These are phyloP conservation scores for Ceratosolen solmsi DNA, from an alignment of 1,140 invertebrate species.

Conservation along the genomic window DNA sequence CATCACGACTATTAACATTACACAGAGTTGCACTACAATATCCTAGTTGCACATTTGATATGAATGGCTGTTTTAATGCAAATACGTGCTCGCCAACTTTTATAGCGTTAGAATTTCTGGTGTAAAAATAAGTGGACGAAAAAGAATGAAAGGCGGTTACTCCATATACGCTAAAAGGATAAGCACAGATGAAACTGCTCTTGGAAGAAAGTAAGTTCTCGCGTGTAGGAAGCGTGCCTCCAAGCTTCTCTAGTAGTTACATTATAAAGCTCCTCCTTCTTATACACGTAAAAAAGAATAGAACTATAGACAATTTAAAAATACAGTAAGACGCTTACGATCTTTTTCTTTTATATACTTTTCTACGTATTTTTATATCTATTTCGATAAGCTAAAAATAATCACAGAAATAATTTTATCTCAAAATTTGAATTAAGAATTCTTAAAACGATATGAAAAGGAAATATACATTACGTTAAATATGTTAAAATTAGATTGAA, in stretches of 20 bases:
- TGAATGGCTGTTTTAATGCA: background rate
- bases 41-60: background rate
- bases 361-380: background rate
- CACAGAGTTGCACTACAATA: background rate
- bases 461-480: background rate
- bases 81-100: background rate
- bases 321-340: background rate
- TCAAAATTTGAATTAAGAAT: background rate
- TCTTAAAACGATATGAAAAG: background rate
- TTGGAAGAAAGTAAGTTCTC: conserved; percentile 38
- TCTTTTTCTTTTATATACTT: background rate
- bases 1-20: conserved; percentile 15
- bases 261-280: background rate
- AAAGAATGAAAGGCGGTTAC: background rate
- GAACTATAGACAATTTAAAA: background rate
- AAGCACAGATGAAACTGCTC: conserved; percentile 33
- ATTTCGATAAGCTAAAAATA: background rate
- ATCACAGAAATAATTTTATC: background rate
- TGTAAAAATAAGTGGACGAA: conserved; percentile 39
- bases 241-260: background rate
- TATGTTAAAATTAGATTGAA: no score
- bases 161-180: conserved; percentile 24
- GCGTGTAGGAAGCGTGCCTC: conserved; percentile 9
- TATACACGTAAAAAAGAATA: background rate
- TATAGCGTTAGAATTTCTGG: conserved; percentile 8